These are phyloP conservation scores for Myzus persicae DNA, from an alignment of 1,140 invertebrate species.

Conservation along the genomic window DNA sequence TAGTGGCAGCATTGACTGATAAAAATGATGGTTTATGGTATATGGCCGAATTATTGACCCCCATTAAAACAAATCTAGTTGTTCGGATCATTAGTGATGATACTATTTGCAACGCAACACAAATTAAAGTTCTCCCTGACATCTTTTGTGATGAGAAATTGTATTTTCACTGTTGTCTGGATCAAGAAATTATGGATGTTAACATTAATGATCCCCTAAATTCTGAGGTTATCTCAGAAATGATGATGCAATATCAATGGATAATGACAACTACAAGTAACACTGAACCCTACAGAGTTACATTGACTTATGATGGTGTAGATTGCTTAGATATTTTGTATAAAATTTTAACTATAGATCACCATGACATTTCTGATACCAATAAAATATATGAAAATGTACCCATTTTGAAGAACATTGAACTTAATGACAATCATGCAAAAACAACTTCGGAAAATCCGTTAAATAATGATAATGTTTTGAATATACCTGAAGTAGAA, in stretches of 20 bases:
- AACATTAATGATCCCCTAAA: conserved; percentile 22
- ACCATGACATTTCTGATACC: background rate
- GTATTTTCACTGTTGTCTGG: background rate
- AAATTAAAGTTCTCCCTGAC: background rate
- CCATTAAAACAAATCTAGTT: background rate
- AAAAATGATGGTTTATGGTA: background rate
- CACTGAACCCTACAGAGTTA: conserved; percentile 16
- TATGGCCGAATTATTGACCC: background rate
- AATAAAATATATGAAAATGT: background rate
- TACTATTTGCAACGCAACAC: background rate
- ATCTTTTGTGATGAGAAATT: background rate
- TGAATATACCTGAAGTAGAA: conserved; percentile 22
- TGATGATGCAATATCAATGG: background rate
- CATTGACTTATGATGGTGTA: background rate
- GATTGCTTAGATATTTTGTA: conserved; percentile 29
- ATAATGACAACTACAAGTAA: background rate
- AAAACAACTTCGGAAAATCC: background rate
- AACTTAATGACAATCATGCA: background rate
- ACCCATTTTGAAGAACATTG: background rate
- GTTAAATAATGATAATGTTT: background rate
- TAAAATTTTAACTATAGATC: background rate
- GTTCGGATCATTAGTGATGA: background rate
- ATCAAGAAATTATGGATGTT: conserved; percentile 12
- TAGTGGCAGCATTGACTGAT: background rate
- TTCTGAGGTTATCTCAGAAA: background rate